Conservation (phyloP, 2,113 vertebrate species). For the Macrotis lagotis region DNA sequence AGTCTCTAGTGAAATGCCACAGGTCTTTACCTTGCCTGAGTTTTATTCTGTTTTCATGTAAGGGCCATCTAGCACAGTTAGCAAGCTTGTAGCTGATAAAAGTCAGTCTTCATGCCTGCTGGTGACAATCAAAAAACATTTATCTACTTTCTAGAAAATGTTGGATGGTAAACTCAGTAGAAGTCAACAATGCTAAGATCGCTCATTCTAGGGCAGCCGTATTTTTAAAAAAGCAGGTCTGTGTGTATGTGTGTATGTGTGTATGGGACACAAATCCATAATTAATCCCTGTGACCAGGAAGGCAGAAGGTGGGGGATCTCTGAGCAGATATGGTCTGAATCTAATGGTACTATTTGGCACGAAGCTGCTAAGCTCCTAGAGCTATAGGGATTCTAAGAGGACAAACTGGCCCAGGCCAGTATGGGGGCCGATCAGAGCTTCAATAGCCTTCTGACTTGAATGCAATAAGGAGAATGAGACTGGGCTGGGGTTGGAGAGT, state of each 20-base stretch:
- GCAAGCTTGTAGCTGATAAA: neutral
- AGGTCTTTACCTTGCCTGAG: neutral
- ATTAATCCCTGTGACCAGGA: too few relatives aligned
- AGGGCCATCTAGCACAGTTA: neutral
- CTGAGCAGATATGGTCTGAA: neutral
- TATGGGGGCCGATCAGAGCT: neutral
- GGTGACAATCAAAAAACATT: neutral
- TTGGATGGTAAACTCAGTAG: neutral
- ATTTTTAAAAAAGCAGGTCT: neutral
- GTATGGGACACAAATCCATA: too few relatives aligned
- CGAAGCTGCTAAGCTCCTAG: neutral
- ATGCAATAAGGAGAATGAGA: neutral
- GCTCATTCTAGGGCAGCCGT: neutral
- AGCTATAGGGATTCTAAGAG: neutral
- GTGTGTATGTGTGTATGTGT: neutral
- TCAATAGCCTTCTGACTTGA: neutral
- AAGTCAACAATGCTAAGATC: neutral
- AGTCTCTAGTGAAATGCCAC: neutral
- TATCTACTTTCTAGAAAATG: neutral
- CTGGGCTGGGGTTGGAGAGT: neutral
- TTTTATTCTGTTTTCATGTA: neutral
- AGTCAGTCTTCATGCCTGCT: neutral
- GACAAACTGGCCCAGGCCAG: neutral
- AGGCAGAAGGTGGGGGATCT: neutral
- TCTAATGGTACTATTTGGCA: neutral